Evolutionary conservation across 2,113 vertebrate genomes (phyloP), one percentile per base, ranked within the genome.

Genomic region (Lontra canadensis): DNA sequence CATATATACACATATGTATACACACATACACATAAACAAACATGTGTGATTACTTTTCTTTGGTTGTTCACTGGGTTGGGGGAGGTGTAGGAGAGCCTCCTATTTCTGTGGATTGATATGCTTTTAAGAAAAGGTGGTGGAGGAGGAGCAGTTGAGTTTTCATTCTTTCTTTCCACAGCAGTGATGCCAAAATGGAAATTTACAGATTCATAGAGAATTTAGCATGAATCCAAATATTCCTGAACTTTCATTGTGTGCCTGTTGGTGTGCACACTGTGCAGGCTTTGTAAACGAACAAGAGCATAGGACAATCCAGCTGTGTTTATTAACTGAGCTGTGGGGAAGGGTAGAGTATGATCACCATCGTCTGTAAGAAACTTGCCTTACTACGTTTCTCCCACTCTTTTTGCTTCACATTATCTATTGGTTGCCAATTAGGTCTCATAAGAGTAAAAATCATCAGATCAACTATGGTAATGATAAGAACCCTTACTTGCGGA

Each of bases 141-240:
- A 71, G 0, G 39, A 73, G 34, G 3, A n/a, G 4, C 0, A 14
- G 26, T 31, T 49, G 13, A 4, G 1, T 9, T 65, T 65, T 59
- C 21, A 83, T 87, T 34, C 36, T 44, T 93, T 61, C 23, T 95
- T 21, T 85, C 23, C 29, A 49, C 17, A 47, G 12, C 39, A 65
- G 17, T 63, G 39, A 73, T 26, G 7, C 0, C 31, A 90, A 55
- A 13, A 25, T 23, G 44, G 8, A 93, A 36, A 91, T 55, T 7
- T 36, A 76, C 15, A 49, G 3, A 86, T 81, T 63, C n/a, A 31
- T 25, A 39, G 44, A 89, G 31, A 96, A 49, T 88, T 88, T 42
- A 84, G 18, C 4, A 1, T 13, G 26, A 93, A 2, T 71, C 1
- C 13, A 61, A 36, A 88, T 76, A 49, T 23, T 78, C 11, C 47